Evolutionary conservation across 2,113 vertebrate species (phyloP), one percentile per base, ranked within the genome.

Genomic region (Forbesichthys agassizii): DNA sequence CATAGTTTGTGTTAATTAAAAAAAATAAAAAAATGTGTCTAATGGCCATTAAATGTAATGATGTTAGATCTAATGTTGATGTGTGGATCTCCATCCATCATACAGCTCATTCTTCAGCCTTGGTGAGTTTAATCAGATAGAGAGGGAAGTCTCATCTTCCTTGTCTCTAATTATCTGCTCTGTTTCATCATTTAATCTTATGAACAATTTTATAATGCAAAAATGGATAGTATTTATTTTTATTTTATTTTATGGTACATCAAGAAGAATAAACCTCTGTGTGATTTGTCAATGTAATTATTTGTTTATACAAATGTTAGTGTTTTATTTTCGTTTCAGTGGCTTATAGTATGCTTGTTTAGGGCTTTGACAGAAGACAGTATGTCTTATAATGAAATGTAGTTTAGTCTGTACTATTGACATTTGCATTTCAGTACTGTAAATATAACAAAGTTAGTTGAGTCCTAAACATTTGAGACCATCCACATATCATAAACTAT

Each of bases 1-100:
- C 82, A 87, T 82, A 80, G 89, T 90, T 89, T 90, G 88, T 87
- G 90, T 90, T 93, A 90, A 93, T 92, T 91, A 91, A 79, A 84
- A 68, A 55, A 75, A 81, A 55, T 86, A 90, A 88, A 89, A 76
- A 89, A 89, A 87, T 86, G 88, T 77, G 89, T 81, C 84, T 91
- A 92, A 91, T 92, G 90, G 85, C 87, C 85, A 70, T 91, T 90
- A 89, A 90, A 90, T 87, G 83, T 90, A 91, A 91, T 90, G 83
- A 90, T 90, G 89, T 88, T 90, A 86, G 78, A 91, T 88, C 88
- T 89, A 89, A 90, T 88, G 88, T 88, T 87, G 81, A 80, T 84
- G 85, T 86, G 89, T 83, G 78, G 33, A 48, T 82, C 86, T 88
- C 86, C 83, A 82, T 89, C 86, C 79, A 90, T 90, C 88, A 85